Evolutionary conservation across 92 coral and sea anemone genomes (phyloP).

Genomic region (Muricea muricata): DNA sequence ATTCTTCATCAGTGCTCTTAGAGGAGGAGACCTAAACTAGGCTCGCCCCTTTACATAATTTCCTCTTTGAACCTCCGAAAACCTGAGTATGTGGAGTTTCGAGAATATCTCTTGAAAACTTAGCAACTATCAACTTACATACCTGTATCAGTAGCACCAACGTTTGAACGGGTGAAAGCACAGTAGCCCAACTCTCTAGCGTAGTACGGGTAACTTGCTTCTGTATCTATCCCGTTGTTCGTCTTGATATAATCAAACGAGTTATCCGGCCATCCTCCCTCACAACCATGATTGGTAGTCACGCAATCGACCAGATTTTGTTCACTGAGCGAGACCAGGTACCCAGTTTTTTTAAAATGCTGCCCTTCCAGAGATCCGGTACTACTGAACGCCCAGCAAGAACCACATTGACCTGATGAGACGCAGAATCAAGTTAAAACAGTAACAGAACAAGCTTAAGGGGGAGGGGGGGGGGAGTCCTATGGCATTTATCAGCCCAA

Average conservation of each 20-base stretch:
- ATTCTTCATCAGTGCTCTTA: background rate
- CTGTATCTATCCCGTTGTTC: slow-evolving; percentile 90
- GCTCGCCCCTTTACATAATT: no score
- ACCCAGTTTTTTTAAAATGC: slow-evolving; percentile 91
- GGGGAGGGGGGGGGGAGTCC: no score
- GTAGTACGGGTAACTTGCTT: slow-evolving; percentile 77
- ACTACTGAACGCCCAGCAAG: slow-evolving; percentile 98
- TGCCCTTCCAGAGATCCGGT: slow-evolving; percentile 98
- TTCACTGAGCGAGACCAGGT: slow-evolving; percentile 93
- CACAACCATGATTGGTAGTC: slow-evolving; percentile 79
- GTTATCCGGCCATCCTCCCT: slow-evolving; percentile 90
- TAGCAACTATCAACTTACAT: background rate
- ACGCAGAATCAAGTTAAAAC: no score
- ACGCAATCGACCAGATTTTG: slow-evolving; percentile 93
- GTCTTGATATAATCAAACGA: slow-evolving; percentile 75
- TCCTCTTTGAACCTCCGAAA: no score
- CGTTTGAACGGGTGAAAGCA: slow-evolving; percentile 52
- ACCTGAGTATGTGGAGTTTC: no score
- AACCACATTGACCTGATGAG: slow-evolving; percentile 88
- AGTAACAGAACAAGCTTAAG: no score
- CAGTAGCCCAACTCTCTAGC: slow-evolving; percentile 63
- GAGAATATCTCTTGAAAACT: no score
- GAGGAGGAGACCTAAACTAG: background rate
- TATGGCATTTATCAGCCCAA: no score
- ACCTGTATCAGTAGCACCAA: slow-evolving; percentile 86